Evolutionary conservation across 2,113 vertebrate genomes (phyloP).

Genomic region (Cyanoramphus novaezelandiae): DNA sequence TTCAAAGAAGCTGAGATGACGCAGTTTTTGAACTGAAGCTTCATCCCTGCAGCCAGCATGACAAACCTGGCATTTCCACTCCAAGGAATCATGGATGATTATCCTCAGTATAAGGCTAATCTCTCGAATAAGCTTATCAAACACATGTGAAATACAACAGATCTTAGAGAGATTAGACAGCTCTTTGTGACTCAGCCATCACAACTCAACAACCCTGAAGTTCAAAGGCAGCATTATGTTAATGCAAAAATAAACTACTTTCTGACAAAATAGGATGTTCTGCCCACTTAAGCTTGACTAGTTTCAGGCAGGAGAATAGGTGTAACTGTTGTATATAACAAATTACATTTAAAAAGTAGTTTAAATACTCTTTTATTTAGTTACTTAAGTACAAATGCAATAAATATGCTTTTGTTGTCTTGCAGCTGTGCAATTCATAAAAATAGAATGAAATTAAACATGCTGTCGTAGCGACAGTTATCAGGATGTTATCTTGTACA

Average conservation of each 20-base stretch:
- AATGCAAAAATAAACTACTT: background rate
- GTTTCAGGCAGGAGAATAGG: background rate
- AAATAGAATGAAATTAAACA: background rate
- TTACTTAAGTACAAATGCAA: background rate
- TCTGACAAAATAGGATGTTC: background rate
- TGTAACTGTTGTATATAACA: background rate
- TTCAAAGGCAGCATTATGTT: background rate
- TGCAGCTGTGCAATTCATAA: background rate
- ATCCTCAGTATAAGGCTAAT: background rate
- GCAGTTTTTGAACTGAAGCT: background rate
- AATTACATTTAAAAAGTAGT: background rate
- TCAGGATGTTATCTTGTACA: background rate
- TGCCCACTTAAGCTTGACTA: background rate
- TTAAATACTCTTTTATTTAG: background rate
- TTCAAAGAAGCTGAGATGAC: background rate
- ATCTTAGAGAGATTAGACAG: background rate
- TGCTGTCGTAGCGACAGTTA: background rate
- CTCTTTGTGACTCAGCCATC: background rate
- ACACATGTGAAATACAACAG: background rate
- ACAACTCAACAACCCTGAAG: background rate
- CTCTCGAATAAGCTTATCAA: background rate
- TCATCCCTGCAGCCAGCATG: background rate
- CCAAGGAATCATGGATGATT: background rate
- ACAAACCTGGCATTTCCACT: background rate
- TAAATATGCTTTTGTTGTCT: background rate